Evolutionary conservation across 2,797 vertebrate species (phyloP), one percentile per base, ranked within the genome.

Genomic region (Podarcis lilfordi): DNA sequence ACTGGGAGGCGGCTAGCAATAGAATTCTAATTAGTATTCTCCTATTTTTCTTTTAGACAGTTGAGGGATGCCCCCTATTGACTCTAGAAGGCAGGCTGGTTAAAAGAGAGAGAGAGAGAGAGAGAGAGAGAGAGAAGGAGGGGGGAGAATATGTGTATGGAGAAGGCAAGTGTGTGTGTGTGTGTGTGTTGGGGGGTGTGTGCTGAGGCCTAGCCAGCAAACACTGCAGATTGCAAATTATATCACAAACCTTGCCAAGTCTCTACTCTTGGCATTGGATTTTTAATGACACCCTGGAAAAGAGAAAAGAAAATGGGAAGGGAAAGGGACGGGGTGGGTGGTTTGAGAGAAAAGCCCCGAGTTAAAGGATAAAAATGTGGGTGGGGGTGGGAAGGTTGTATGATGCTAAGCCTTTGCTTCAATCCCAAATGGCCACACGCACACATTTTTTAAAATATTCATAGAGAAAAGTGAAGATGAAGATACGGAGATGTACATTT

Each of bases 51-150:
- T 98, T 98, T 97, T 98, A 97, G 98, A 98, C 98, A 99, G 98
- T 99, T 99, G 98, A 99, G 98, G 97, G 97, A 98, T 99, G 98
- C 98, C 98, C 98, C 98, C 98, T 99, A 98, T 99, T 99, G 98
- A 99, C 98, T 98, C 97, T 97, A 98, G 97, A 97, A 98, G 97
- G 97, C 97, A 98, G 98, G 97, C 97, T 98, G 96, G 97, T 97
- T 96, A 95, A 94, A 96, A 95, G 95, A 96, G 92, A 91, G n/a
- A 91, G 89, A 64, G 84, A 78, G 81, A 43, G 43, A 43, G 43
- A 7, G 82, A 55, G 0, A 0, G 45, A 85, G 80, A 27, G 0
- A 0, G 0, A 3, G 61, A 66, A 25, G 11, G 91, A 89, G n/a
- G 23, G 79, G 43, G 21, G 23, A n/a, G 32, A 25, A 25, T 72